Evolutionary conservation across 2,797 vertebrate genomes (phyloP).

Genomic region (Amazonetta brasiliensis): DNA sequence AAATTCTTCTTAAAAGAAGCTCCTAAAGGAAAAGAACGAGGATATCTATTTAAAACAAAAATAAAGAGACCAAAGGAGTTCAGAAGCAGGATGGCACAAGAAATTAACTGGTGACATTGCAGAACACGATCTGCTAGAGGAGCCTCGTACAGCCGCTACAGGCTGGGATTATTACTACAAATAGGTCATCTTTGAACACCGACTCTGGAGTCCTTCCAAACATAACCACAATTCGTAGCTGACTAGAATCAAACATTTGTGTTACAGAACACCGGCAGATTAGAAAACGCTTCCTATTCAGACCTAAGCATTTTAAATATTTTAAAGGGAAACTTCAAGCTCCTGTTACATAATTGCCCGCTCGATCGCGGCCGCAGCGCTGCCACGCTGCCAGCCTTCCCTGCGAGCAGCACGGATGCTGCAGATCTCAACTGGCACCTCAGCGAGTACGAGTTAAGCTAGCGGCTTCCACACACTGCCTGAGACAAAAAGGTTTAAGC

Average conservation of each 20-base stretch:
- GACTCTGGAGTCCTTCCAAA: background rate
- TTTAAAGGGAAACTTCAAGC: background rate
- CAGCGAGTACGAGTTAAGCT: rapidly evolving
- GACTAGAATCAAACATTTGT: background rate
- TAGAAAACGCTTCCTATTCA: background rate
- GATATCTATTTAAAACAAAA: background rate
- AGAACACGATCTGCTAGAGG: background rate
- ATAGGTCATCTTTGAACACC: background rate
- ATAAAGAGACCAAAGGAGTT: background rate
- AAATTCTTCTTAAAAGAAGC: background rate
- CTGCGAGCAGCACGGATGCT: background rate
- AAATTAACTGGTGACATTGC: background rate
- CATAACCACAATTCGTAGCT: background rate
- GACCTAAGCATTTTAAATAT: background rate
- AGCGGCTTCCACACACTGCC: background rate
- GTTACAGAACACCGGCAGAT: background rate
- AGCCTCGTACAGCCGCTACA: background rate
- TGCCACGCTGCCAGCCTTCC: background rate
- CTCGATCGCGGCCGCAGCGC: background rate
- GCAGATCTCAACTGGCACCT: background rate
- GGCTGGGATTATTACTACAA: slow-evolving; percentile 28
- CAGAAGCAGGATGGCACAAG: background rate
- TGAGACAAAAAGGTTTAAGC: background rate
- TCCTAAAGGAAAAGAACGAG: background rate
- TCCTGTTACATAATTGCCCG: slow-evolving; percentile 16